Evolutionary conservation across 2,797 vertebrate genomes (phyloP).

Genomic region (Myoxocephalus aenaeus): DNA sequence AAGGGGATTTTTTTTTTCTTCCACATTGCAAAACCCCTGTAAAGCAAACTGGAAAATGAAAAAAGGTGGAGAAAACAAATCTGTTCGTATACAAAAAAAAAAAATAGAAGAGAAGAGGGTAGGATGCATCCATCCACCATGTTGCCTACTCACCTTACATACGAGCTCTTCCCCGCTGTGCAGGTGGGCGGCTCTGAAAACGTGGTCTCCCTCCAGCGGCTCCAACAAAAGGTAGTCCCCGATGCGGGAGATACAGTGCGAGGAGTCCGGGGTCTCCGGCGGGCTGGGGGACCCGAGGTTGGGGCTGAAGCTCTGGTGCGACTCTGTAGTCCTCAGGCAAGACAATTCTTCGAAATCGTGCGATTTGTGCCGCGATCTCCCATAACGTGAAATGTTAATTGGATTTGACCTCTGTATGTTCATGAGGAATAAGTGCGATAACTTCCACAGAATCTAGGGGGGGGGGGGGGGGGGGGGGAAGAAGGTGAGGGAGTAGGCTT

Average conservation of each 20-base stretch:
- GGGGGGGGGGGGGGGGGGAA: not conserved
- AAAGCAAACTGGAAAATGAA: not conserved
- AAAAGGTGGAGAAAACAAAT: not conserved
- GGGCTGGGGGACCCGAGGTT: conserved; percentile 98
- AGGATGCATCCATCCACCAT: not conserved
- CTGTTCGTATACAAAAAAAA: not conserved
- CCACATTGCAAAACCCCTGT: no score
- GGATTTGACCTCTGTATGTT: conserved; percentile 99
- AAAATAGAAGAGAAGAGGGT: not conserved
- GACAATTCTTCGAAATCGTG: conserved; percentile 98
- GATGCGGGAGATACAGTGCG: conserved; percentile 99
- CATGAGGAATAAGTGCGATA: conserved; percentile 92
- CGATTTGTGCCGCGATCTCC: conserved; percentile 97
- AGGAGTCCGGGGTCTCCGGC: conserved; percentile 97
- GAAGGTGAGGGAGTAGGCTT: conserved; percentile 5
- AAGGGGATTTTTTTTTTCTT: no score
- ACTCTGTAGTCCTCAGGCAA: conserved; percentile 93
- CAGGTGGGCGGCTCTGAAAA: conserved; percentile 97
- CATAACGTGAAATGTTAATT: conserved; percentile 99
- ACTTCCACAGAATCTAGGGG: conserved; percentile 70
- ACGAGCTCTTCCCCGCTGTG: conserved; percentile 98
- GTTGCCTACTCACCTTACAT: conserved; percentile 91
- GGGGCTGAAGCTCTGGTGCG: conserved; percentile 96
- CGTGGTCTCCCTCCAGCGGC: conserved; percentile 98
- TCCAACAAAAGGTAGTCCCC: conserved; percentile 99